phyloP scores from a whole-genome alignment of 2,113 vertebrate genomes.

The Cygnus buccinator region DNA sequence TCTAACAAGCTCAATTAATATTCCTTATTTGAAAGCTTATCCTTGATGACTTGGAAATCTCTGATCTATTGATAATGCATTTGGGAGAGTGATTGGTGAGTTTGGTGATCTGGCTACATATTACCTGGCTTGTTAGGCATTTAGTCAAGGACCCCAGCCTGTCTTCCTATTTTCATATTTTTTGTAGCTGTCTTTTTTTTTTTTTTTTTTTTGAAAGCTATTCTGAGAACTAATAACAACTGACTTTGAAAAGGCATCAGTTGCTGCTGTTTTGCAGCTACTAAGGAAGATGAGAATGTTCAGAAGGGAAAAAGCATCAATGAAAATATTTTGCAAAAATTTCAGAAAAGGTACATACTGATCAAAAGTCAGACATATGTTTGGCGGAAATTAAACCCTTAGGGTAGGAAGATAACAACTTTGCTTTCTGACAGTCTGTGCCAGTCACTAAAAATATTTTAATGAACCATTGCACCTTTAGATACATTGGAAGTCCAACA shows the following conservation, averaged over 20 bases:
- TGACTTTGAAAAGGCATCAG: not conserved
- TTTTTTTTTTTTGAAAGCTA: not conserved
- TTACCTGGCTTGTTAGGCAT: not conserved
- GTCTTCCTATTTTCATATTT: not conserved
- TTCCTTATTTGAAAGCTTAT: conserved; percentile 17
- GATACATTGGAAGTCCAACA: not conserved
- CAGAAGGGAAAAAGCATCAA: not conserved
- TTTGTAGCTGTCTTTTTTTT: not conserved
- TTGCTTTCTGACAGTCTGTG: not conserved
- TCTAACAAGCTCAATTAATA: conserved; percentile 32
- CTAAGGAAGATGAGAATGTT: not conserved
- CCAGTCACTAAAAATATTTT: conserved; percentile 5
- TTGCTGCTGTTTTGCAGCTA: conserved; percentile 7
- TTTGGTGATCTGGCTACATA: not conserved
- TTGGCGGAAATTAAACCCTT: conserved; percentile 11
- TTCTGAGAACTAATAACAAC: not conserved
- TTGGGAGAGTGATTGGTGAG: not conserved
- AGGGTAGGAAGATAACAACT: not conserved
- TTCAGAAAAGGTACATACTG: not conserved
- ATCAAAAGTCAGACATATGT: not conserved
- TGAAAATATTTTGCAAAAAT: not conserved
- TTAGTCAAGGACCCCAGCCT: not conserved
- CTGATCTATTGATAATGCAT: not conserved
- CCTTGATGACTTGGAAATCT: not conserved
- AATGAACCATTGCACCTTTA: not conserved